Base-by-base conservation (phyloP, 2,888 invertebrate species). In the Carterocephalus palaemon region DNA sequence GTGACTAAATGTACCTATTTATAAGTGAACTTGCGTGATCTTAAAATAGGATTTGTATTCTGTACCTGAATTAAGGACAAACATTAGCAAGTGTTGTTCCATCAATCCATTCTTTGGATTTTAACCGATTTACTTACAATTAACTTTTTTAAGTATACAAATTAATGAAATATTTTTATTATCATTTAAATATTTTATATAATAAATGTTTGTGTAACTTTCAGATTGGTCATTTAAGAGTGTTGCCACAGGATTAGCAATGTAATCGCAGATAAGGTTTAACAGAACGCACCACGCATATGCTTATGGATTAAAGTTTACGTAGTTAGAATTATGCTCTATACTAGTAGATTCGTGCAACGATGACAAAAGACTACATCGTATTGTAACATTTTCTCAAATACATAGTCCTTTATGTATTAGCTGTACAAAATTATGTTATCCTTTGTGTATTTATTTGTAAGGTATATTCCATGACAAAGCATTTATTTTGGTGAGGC, bases 221-320 rank as follows among this genome's bases (percentile, higher is more conserved):
- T 77, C 85, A 86, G 85, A 86, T 86, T 83, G 85, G 84, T 85
- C 85, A 71, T 86, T 86, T 85, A 86, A 85, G 79, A 82, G 74
- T 77, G 82, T 84, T 66, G 70, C 82, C 61, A 79, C 79, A 64
- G 84, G 83, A 67, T 75, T 84, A 75, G 75, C 75, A 60, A 74
- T 80, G 57, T 84, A 81, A 71, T 37, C 31, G 45, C 23, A 37
- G 13, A 19, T 45, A 62, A 59, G 60, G 60, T 65, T 59, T 50
- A 26, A 16, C 23, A 23, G 20, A 43, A 10, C 37, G 45, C 45
- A 45, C 45, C 45, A 53, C 50, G 56, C 49, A 66, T 60, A 63
- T 32, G 26, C 29, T 46, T 43, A 43, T 45, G 23, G 20, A 45
- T 19, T 31, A 31, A 45, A 24, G 9, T 23, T 29, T 45, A 45